Evolutionary conservation across 2,113 vertebrate species (phyloP).

Genomic region (Maccullochella peelii): DNA sequence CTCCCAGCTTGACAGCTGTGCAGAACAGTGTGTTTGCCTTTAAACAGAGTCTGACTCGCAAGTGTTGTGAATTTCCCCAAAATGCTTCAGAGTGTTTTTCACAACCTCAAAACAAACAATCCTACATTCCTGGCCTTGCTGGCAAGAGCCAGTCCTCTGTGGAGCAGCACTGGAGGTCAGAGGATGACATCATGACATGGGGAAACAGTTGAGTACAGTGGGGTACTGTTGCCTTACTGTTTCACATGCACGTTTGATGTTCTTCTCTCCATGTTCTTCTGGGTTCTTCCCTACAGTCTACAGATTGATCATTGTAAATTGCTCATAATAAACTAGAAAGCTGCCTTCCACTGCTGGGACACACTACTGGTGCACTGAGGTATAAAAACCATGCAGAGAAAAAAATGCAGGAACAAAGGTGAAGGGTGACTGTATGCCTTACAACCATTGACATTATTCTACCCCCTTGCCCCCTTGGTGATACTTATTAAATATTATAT

Average conservation of each 20-base stretch:
- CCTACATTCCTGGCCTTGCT: constrained; percentile 54
- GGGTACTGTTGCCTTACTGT: neutral
- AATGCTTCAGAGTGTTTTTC: constrained; percentile 31
- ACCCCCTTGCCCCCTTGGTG: no score
- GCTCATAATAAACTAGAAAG: neutral
- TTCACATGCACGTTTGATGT: constrained; percentile 1
- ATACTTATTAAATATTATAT: no score
- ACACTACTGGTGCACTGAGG: neutral
- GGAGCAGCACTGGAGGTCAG: constrained; percentile 47
- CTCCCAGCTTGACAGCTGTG: neutral
- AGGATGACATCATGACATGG: constrained; percentile 60
- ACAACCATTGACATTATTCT: neutral
- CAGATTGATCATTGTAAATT: neutral
- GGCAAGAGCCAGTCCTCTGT: constrained; percentile 25
- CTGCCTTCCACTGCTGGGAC: neutral
- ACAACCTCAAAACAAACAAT: constrained; percentile 55
- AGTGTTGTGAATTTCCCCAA: neutral
- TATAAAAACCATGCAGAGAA: neutral
- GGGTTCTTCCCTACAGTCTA: neutral
- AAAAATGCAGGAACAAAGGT: neutral
- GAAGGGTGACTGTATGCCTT: neutral
- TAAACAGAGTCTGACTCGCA: neutral
- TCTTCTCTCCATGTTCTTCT: neutral
- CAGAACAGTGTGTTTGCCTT: neutral
- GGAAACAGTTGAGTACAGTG: constrained; percentile 43